These are phyloP conservation scores for Rhagophthalmus giganteus DNA, from an alignment of 2,888 invertebrate species.

Conservation along the genomic window DNA sequence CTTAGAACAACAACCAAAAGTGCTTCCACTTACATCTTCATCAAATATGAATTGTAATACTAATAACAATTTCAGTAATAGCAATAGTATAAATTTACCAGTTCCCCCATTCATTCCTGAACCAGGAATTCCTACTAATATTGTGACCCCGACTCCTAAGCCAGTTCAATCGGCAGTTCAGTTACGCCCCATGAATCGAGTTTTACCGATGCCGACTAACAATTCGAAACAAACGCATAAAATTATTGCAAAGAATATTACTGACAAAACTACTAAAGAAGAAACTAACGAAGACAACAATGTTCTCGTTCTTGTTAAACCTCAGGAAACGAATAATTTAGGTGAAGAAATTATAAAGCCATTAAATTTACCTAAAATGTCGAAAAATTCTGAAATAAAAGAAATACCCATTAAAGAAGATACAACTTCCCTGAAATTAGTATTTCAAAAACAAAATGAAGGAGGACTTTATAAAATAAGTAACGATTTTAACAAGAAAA, in stretches of 20 bases:
- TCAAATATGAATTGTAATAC: conserved; percentile 40
- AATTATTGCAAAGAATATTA: conserved; percentile 7
- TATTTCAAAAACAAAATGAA: conserved; percentile 57
- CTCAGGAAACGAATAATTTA: too few species aligned
- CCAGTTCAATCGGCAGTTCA: conserved; percentile 45
- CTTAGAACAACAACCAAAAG: conserved; percentile 36
- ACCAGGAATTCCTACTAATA: conserved; percentile 70
- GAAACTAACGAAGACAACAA: background rate
- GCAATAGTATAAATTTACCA: conserved; percentile 62
- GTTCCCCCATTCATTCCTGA: conserved; percentile 60
- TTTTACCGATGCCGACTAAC: conserved; percentile 75
- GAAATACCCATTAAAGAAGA: conserved; percentile 14
- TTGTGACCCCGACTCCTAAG: conserved; percentile 69
- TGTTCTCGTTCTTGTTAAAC: conserved; percentile 1
- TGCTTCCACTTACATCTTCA: conserved; percentile 13
- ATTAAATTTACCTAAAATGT: conserved; percentile 28
- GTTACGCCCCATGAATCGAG: conserved; percentile 75
- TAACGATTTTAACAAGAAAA: conserved; percentile 39
- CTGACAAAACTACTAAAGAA: conserved; percentile 16
- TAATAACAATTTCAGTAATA: conserved; percentile 33
- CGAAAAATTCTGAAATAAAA: conserved; percentile 15
- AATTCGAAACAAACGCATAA: conserved; percentile 34
- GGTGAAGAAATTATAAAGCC: conserved; percentile 37
- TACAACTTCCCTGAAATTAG: conserved; percentile 49
- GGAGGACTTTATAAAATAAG: conserved; percentile 58